Evolutionary conservation across 2,113 vertebrate genomes (phyloP), one percentile per base, ranked within the genome.

Genomic region (Trichechus manatus): DNA sequence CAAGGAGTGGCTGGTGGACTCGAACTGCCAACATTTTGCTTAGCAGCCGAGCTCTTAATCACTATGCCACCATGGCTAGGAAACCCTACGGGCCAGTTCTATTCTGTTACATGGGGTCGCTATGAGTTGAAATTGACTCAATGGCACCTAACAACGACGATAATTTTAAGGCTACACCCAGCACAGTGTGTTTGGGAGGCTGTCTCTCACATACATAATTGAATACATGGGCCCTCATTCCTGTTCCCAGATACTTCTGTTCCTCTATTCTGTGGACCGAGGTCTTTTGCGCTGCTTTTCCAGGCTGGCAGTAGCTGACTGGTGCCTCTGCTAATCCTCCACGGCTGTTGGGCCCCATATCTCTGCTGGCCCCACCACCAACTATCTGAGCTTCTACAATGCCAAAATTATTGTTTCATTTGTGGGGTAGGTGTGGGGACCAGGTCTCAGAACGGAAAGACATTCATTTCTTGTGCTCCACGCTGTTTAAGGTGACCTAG

Each of bases 371-470:
- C 22, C 33, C 29, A 31, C 4, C 13, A 31, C n/a, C 50, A 84
- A n/a, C 8, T 33, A n/a, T 56, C 88, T 47, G 42, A 29, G 56
- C 22, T 63, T 2, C 83, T 31, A 27, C 5, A 14, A 74, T 23
- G 20, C 44, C 61, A 66, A 8, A 10, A 29, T 15, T 44, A 9
- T 50, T n/a, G 3, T 39, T 22, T 2, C 27, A 23, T 39, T 22
- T 9, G 2, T 23, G 5, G 23, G 14, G 1, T 1, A 9, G 14
- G 9, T 1, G 2, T 20, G 15, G 15, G 25, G 29, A 29, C 61
- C 61, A 63, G 25, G 3, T 87, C 6, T n/a, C 9, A 17, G 27
- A 63, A 39, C 19, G 31, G 15, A 84, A 56, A 36, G 64, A 50
- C 33, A 47, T 56, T 19, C n/a, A 5, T 17, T 53, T 82, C 50